Conservation (phyloP, 2,797 vertebrate genomes). For the Gadopsis marmoratus region DNA sequence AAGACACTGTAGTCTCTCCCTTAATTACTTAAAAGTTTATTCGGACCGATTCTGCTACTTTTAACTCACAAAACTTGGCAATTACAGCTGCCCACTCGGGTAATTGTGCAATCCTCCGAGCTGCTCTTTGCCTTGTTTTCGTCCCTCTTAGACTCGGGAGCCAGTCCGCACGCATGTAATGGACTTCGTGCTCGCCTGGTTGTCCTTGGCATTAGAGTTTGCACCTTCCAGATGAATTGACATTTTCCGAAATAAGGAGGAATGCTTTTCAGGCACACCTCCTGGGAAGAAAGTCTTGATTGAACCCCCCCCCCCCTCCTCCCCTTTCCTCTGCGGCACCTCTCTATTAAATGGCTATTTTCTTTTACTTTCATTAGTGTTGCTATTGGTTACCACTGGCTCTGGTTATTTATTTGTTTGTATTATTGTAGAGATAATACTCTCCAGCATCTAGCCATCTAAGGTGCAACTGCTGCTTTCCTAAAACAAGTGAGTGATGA, state of each 20-base stretch:
- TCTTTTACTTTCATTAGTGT: conserved; percentile 16
- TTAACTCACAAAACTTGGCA: neutral
- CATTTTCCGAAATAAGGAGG: conserved; percentile 75
- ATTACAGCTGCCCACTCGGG: conserved; percentile 18
- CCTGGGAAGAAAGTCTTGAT: conserved; percentile 56
- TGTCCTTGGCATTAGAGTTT: conserved; percentile 74
- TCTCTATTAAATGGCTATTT: conserved; percentile 44
- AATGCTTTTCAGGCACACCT: conserved; percentile 70
- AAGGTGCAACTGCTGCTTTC: conserved; percentile 5
- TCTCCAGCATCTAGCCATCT: conserved; percentile 7
- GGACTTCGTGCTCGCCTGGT: conserved; percentile 73
- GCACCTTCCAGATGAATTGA: conserved; percentile 69
- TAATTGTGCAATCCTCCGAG: conserved; percentile 18
- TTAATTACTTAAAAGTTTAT: conserved; percentile 9
- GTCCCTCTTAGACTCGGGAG: conserved; percentile 33
- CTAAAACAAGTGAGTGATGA: conserved; percentile 8
- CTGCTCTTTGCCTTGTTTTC: conserved; percentile 29
- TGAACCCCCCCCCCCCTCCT: conserved; percentile 38
- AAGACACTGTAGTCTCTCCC: neutral
- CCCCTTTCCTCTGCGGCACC: conserved; percentile 17
- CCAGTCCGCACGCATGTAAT: conserved; percentile 60
- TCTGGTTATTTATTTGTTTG: conserved; percentile 20
- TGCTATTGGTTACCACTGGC: conserved; percentile 43
- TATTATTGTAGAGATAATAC: conserved; percentile 34
- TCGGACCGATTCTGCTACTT: conserved; percentile 20